phyloP scores from a whole-genome alignment of 2,888 invertebrate genomes.

The Nymphalis urticae region DNA sequence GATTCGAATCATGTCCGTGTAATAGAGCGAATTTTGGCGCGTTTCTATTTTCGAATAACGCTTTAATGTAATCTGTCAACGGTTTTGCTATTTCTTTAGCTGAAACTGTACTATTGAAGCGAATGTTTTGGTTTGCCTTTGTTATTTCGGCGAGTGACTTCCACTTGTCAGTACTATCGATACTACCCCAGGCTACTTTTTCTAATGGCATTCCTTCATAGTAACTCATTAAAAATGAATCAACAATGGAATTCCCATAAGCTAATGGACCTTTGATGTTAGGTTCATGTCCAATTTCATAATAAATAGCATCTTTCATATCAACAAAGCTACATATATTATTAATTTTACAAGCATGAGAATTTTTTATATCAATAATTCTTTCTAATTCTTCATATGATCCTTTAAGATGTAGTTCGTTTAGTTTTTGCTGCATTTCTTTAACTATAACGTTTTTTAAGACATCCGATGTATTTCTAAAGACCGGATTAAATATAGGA shows the following conservation, averaged over 20 bases:
- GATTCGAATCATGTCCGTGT: constrained; percentile 68
- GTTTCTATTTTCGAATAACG: constrained; percentile 40
- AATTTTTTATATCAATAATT: constrained; percentile 57
- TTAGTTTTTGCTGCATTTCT: constrained; percentile 56
- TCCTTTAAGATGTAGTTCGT: constrained; percentile 46
- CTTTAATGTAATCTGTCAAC: constrained; percentile 53
- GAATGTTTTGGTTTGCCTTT: constrained; percentile 54
- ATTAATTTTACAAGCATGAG: constrained; percentile 52
- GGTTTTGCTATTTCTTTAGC: constrained; percentile 54
- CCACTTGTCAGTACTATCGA: constrained; percentile 53
- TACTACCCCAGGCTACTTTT: constrained; percentile 65
- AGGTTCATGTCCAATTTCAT: constrained; percentile 53
- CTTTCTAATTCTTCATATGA: constrained; percentile 51
- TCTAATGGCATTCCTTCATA: constrained; percentile 58
- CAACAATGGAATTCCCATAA: constrained; percentile 54
- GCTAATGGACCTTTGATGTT: constrained; percentile 55
- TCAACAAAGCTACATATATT: constrained; percentile 53
- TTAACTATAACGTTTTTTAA: constrained; percentile 45
- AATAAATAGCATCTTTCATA: constrained; percentile 46
- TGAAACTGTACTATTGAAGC: constrained; percentile 54
- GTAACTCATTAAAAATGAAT: constrained; percentile 65
- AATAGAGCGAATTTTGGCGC: constrained; percentile 53
- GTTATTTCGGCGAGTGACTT: constrained; percentile 50
- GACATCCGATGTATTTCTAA: constrained; percentile 48
- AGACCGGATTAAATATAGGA: constrained; percentile 55